Evolutionary conservation across 1,140 invertebrate species (phyloP).

Genomic region (Drosophila nasuta): DNA sequence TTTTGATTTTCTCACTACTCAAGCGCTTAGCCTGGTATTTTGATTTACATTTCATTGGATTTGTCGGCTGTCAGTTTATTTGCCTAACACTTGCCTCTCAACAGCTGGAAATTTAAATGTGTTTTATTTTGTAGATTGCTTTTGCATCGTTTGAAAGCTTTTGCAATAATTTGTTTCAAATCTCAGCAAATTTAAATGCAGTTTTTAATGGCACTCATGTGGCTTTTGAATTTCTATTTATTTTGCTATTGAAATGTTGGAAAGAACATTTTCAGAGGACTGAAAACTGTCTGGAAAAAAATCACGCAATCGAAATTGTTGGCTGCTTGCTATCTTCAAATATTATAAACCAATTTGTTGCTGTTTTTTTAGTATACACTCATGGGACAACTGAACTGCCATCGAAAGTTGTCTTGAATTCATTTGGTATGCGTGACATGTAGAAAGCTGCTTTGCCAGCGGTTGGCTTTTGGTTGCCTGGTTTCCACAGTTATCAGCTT

Average conservation of each 20-base stretch:
- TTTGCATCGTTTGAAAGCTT: conserved; percentile 21
- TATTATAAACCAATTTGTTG: conserved; percentile 81
- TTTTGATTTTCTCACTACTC: conserved; percentile 1
- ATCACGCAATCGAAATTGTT: not conserved
- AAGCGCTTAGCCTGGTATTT: conserved; percentile 20
- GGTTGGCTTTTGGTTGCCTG: conserved; percentile 35
- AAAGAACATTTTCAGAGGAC: conserved; percentile 14
- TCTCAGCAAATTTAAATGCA: conserved; percentile 70
- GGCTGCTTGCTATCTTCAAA: conserved; percentile 30
- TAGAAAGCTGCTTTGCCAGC: conserved; percentile 65
- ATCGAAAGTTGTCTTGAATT: conserved; percentile 33
- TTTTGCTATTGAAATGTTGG: conserved; percentile 32
- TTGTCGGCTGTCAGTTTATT: conserved; percentile 25
- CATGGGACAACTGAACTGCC: not conserved
- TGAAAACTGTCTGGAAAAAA: conserved; percentile 39
- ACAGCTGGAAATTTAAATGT: conserved; percentile 36
- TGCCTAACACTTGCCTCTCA: conserved; percentile 42
- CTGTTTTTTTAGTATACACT: conserved; percentile 27
- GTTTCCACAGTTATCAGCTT: conserved; percentile 15
- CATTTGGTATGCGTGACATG: conserved; percentile 79
- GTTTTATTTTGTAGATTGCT: conserved; percentile 7
- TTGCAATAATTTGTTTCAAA: conserved; percentile 50
- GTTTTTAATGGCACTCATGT: conserved; percentile 67
- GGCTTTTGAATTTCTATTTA: conserved; percentile 40
- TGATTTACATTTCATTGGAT: conserved; percentile 44